A percentile compares a stretch with the other conserved stretches of the same genome.
These are phyloP conservation scores for Lonchura striata DNA, from an alignment of 2,113 vertebrate species.

Conservation along the genomic window DNA sequence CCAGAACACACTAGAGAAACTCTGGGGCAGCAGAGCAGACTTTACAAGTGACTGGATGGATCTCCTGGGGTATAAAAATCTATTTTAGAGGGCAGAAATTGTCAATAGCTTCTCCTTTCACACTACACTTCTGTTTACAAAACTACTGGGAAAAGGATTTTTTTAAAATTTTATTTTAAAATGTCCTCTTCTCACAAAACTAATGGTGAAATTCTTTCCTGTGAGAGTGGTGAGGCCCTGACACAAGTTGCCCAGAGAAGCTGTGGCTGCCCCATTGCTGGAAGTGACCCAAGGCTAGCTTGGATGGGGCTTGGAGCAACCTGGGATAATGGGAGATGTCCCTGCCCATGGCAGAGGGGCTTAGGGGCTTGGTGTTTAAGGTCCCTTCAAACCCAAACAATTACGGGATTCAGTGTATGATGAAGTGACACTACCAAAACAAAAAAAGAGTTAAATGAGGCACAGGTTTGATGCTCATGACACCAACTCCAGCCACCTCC, in stretches of 20 bases:
- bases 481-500: neutral
- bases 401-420: neutral
- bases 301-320: neutral
- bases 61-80: neutral
- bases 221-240: neutral
- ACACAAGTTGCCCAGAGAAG: neutral
- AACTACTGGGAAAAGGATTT: neutral
- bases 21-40: neutral
- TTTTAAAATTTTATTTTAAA: neutral
- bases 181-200: neutral
- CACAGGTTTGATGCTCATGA: neutral
- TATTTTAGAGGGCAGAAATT: neutral
- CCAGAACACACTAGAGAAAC: neutral
- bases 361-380: neutral
- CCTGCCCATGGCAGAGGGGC: no score
- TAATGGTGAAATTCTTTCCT: neutral
- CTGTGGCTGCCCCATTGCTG: neutral
- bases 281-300: neutral
- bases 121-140: neutral
- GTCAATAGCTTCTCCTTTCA: neutral
- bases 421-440: neutral
- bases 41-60: accelerated
- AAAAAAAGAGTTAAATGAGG: neutral
- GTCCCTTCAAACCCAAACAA: neutral
- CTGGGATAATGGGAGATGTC: neutral